Evolutionary conservation across 2,888 invertebrate species (phyloP).

Genomic region (Pyrrhia umbra): DNA sequence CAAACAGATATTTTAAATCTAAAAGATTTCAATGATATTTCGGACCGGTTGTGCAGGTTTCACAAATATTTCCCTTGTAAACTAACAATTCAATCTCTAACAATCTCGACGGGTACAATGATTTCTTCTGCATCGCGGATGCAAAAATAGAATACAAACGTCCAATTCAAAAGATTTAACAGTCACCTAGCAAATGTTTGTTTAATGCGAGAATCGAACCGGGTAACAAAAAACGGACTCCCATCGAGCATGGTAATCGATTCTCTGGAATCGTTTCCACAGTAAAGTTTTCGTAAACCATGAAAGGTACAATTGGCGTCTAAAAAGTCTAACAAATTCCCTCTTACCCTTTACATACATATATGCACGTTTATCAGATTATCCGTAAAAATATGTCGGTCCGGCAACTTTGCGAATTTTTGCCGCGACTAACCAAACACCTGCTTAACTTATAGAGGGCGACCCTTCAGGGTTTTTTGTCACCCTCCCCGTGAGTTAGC

Average conservation of each 20-base stretch:
- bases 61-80: constrained; percentile 18
- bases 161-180: background rate
- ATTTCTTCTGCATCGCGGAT: constrained; percentile 13
- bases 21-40: constrained; percentile 23
- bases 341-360: constrained; percentile 24
- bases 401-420: constrained; percentile 50
- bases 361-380: constrained; percentile 56
- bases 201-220: constrained; percentile 13
- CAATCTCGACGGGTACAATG: background rate
- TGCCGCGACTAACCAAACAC: constrained; percentile 58
- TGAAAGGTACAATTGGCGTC: constrained; percentile 20
- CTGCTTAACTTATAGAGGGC: constrained; percentile 56
- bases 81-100: constrained; percentile 2
- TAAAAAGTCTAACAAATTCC: constrained; percentile 42
- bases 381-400: constrained; percentile 56
- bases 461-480: constrained; percentile 54
- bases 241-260: constrained; percentile 19
- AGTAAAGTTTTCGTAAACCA: constrained; percentile 6
- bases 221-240: constrained; percentile 15
- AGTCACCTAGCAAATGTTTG: background rate
- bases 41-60: background rate
- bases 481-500: constrained; percentile 27
- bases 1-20: constrained; percentile 32
- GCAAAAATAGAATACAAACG: constrained; percentile 1
- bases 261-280: constrained; percentile 11